Evolutionary conservation across 2,888 invertebrate species (phyloP).

Genomic region (Euplexia lucipara): DNA sequence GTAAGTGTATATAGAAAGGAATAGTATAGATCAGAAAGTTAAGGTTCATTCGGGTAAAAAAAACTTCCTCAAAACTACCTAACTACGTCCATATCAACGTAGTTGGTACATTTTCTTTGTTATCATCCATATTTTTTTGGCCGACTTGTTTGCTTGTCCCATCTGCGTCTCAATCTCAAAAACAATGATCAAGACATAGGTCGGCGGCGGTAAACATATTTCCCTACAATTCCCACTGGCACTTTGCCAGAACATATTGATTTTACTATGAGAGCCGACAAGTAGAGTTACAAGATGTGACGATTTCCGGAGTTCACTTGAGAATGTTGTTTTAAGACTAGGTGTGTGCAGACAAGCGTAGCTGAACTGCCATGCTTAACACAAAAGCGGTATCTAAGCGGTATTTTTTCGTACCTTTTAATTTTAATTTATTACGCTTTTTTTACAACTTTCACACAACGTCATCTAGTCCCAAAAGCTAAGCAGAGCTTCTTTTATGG

Average conservation of each 20-base stretch:
- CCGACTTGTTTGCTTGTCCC: slow-evolving; percentile 46
- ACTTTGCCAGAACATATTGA: slow-evolving; percentile 75
- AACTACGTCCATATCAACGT: neutral
- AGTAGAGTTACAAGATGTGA: slow-evolving; percentile 54
- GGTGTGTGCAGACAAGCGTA: too few relatives aligned
- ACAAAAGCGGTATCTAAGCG: too few relatives aligned
- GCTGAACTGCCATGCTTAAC: too few relatives aligned
- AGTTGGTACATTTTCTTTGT: slow-evolving; percentile 2
- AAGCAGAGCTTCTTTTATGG: too few relatives aligned
- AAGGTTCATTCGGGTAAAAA: neutral
- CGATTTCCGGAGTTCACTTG: slow-evolving; percentile 38
- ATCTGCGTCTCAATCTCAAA: slow-evolving; percentile 73
- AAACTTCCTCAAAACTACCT: neutral
- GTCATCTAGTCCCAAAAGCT: too few relatives aligned
- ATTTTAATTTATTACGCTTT: too few relatives aligned
- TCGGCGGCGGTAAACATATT: slow-evolving; percentile 76
- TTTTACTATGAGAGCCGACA: slow-evolving; percentile 68
- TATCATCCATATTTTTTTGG: slow-evolving; percentile 20
- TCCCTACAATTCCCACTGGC: slow-evolving; percentile 70
- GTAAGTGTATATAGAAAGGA: neutral
- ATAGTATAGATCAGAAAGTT: slow-evolving; percentile 2
- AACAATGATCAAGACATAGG: slow-evolving; percentile 77
- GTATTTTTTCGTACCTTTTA: too few relatives aligned
- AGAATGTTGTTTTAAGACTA: slow-evolving; percentile 8
- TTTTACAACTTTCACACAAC: too few relatives aligned